Evolutionary conservation across 2,113 vertebrate species (phyloP), one percentile per base, ranked within the genome.

Genomic region (Oxyruncus cristatus): DNA sequence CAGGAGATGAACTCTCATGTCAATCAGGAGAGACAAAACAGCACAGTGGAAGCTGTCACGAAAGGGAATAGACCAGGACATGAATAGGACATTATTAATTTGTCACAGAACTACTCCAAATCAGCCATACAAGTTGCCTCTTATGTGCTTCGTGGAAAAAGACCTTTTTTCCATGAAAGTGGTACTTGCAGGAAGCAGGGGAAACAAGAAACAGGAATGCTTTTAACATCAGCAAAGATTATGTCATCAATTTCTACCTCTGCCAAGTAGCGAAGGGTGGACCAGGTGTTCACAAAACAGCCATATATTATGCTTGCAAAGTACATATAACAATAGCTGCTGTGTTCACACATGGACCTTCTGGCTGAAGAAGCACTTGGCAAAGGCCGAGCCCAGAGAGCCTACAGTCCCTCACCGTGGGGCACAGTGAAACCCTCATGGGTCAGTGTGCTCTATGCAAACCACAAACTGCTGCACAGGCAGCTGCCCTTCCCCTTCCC

Each of bases 321-420:
- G 23, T 53, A 35, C 32, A 14, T 15, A 30, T 46, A 63, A 39
- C 14, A 30, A 50, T 21, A 72, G 23, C 16, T 88, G 35, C 30
- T 22, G 2, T 47, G 19, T 49, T 32, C 58, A n/a, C 2, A 0
- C 4, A 1, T 16, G 37, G 26, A 79, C 20, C 42, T 33, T 28
- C 46, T 65, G 49, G 37, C 17, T 62, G 52, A 62, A 44, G 41
- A n/a, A 79, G n/a, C 14, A 12, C n/a, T 23, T 53, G 59, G 73
- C 59, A 71, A 68, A 81, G 6, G 8, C 33, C 75, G 20, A 59
- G 30, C 14, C 32, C 5, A 7, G 6, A 23, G 19, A 89, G 11
- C 13, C 50, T 33, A 3, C 17, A 35, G 39, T 7, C 1, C 0
- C 12, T 33, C 22, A 6, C 26, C 5, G 0, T 3, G 27, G 46